Evolutionary conservation across 2,797 vertebrate species (phyloP).

Genomic region (Rhynchonycteris naso): DNA sequence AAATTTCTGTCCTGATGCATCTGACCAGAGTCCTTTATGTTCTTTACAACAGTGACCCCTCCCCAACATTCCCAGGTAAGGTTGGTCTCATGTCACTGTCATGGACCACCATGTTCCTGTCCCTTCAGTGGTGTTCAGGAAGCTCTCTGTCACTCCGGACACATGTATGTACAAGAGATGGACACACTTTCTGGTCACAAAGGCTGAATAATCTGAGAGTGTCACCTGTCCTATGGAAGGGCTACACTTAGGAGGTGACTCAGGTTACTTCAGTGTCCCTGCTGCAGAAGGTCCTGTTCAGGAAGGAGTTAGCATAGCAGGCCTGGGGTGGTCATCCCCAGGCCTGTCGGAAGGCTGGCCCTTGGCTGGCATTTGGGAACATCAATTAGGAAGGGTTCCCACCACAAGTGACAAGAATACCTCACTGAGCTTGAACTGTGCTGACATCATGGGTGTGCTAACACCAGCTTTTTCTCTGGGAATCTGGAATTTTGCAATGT

Average conservation of each 20-base stretch:
- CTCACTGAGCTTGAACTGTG: not conserved
- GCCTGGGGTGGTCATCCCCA: not conserved
- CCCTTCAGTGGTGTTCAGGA: not conserved
- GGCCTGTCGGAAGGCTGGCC: not conserved
- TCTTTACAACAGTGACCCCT: not conserved
- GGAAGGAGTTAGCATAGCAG: not conserved
- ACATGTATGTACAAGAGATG: no score
- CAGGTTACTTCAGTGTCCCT: not conserved
- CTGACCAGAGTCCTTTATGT: not conserved
- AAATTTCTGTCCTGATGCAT: not conserved
- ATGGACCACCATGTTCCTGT: not conserved
- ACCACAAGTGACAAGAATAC: accelerated
- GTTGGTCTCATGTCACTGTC: no score
- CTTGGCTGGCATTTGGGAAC: not conserved
- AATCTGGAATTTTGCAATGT: no score
- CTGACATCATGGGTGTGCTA: not conserved
- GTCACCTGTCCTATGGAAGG: not conserved
- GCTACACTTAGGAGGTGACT: not conserved
- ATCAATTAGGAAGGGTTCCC: no score
- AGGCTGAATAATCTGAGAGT: not conserved
- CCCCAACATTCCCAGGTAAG: no score
- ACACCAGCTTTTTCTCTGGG: not conserved
- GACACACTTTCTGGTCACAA: not conserved
- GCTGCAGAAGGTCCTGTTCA: no score
- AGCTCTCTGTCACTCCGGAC: not conserved